These are phyloP conservation scores for Scytalopus superciliaris DNA, from an alignment of 2,113 vertebrate species.

Conservation along the genomic window DNA sequence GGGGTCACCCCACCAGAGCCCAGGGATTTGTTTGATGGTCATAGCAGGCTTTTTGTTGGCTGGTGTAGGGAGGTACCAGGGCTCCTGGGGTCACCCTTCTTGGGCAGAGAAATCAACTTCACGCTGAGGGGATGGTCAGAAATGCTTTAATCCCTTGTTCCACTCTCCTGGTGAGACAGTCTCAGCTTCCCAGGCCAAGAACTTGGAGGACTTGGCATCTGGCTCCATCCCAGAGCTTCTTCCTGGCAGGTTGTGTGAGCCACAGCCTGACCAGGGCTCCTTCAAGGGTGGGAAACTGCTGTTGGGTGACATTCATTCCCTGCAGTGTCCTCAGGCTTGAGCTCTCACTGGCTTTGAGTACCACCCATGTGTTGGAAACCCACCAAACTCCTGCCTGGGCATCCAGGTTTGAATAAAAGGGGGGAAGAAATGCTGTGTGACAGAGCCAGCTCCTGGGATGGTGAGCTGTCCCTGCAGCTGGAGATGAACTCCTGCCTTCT, in stretches of 20 bases:
- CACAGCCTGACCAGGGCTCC: not conserved
- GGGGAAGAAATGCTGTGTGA: not conserved
- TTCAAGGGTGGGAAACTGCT: not conserved
- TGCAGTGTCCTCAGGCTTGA: not conserved
- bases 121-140: not conserved
- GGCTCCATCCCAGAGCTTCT: not conserved
- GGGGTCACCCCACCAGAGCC: not conserved
- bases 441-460: not conserved
- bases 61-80: not conserved
- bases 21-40: not conserved
- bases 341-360: not conserved
- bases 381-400: not conserved
- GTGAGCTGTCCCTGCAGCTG: not conserved
- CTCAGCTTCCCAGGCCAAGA: not conserved
- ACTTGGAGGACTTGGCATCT: not conserved
- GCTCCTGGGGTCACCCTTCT: not conserved
- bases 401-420: not conserved
- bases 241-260: not conserved
- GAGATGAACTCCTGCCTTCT: not conserved
- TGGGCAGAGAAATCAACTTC: not conserved
- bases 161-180: fast-evolving
- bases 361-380: not conserved
- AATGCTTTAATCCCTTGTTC: not conserved
- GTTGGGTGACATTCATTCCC: fast-evolving
- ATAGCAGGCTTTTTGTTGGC: not conserved